Evolutionary conservation across 2,797 vertebrate genomes (phyloP).

Genomic region (Melanotaenia boesemani): DNA sequence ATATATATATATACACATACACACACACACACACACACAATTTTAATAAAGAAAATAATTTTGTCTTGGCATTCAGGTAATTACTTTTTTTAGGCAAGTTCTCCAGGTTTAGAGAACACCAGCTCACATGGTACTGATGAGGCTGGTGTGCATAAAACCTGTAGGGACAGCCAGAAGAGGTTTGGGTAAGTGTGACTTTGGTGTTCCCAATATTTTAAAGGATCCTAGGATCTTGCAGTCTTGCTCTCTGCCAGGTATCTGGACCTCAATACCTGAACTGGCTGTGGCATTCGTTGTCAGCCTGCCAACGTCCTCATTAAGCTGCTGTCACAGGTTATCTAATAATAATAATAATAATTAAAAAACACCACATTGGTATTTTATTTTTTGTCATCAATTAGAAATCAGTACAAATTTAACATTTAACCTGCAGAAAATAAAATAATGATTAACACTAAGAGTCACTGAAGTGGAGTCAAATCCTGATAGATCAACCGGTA

Average conservation of each 20-base stretch:
- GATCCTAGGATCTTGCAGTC: background rate
- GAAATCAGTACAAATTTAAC: background rate
- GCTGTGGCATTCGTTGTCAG: background rate
- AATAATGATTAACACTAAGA: too few species aligned
- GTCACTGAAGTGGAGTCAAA: too few species aligned
- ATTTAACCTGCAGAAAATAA: too few species aligned
- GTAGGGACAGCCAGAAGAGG: background rate
- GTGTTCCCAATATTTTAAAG: background rate
- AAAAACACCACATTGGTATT: background rate
- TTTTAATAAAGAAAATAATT: too few species aligned
- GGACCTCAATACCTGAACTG: background rate
- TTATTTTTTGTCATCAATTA: background rate
- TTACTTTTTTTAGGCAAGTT: too few species aligned
- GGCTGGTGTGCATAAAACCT: background rate
- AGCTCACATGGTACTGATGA: too few species aligned
- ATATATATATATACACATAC: too few species aligned
- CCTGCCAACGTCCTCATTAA: background rate
- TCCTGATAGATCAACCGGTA: too few species aligned
- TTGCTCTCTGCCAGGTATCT: background rate
- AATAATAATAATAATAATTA: background rate
- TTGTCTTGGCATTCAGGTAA: too few species aligned
- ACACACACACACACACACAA: too few species aligned
- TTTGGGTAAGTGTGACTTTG: background rate
- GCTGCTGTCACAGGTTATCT: slow-evolving; percentile 4
- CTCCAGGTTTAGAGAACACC: too few species aligned